Evolutionary conservation across 2,888 invertebrate genomes (phyloP).

Genomic region (Drosophila nigritarsus): DNA sequence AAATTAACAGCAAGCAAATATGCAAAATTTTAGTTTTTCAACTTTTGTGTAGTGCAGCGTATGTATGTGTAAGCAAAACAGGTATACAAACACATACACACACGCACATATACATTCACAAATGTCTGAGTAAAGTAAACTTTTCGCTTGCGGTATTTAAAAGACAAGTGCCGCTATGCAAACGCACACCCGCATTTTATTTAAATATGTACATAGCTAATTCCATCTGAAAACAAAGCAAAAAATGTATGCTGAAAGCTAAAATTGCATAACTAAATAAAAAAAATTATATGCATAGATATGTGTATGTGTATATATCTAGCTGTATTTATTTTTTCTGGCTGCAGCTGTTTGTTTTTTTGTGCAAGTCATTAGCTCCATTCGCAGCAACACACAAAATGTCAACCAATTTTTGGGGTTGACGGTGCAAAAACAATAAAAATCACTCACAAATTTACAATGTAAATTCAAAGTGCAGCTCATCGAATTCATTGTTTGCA

Average conservation of each 20-base stretch:
- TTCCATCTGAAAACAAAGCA: slow-evolving; percentile 25
- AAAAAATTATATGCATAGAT: background rate
- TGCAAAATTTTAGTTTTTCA: slow-evolving; percentile 14
- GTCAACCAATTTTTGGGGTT: slow-evolving; percentile 48
- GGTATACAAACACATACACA: background rate
- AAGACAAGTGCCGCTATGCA: slow-evolving; percentile 28
- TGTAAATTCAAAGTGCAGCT: slow-evolving; percentile 54
- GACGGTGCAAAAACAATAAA: slow-evolving; percentile 46
- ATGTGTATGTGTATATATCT: background rate
- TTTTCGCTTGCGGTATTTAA: slow-evolving; percentile 46
- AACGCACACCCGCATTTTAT: slow-evolving; percentile 12
- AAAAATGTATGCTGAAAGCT: slow-evolving; percentile 8
- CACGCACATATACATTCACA: slow-evolving; percentile 25
- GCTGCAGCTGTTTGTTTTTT: slow-evolving; percentile 1
- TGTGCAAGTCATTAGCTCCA: slow-evolving; percentile 53
- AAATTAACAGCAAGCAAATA: background rate
- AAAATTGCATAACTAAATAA: slow-evolving; percentile 27
- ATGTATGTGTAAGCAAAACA: slow-evolving; percentile 12
- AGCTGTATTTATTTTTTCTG: background rate
- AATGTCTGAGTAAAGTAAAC: slow-evolving; percentile 48
- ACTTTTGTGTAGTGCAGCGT: slow-evolving; percentile 2
- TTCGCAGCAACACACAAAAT: slow-evolving; percentile 33
- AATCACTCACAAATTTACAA: slow-evolving; percentile 70
- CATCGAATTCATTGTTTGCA: slow-evolving; percentile 56
- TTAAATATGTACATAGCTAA: slow-evolving; percentile 33